Evolutionary conservation across 2,113 vertebrate genomes (phyloP).

Genomic region (Naja naja): DNA sequence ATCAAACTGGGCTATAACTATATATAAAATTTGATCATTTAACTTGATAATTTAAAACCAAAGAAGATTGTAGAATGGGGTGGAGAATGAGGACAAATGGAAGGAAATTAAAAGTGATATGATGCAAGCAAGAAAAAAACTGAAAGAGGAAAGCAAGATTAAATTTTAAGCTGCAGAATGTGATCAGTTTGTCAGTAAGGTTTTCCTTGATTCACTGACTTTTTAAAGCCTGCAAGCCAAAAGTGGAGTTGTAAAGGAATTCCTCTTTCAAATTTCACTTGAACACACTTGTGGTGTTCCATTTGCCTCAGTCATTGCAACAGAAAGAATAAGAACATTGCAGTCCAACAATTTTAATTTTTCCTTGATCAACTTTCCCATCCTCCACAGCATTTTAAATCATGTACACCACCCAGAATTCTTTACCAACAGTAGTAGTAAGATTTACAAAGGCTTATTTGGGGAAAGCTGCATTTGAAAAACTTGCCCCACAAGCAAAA

Average conservation of each 20-base stretch:
- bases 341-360: neutral
- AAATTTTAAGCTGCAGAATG: neutral
- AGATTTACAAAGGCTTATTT: neutral
- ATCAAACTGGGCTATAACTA: neutral
- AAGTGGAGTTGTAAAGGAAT: neutral
- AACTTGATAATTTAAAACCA: neutral
- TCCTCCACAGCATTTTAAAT: neutral
- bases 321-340: neutral
- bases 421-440: neutral
- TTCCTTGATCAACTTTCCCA: neutral
- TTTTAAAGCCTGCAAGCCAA: neutral
- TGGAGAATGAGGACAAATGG: neutral
- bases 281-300: neutral
- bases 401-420: neutral
- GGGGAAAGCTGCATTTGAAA: neutral
- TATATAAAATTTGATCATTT: neutral
- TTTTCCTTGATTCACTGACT: neutral
- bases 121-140: neutral
- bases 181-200: neutral
- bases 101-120: neutral
- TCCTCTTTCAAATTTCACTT: neutral
- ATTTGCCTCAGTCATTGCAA: neutral
- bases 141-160: neutral
- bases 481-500: neutral
- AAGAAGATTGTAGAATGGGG: neutral